Evolutionary conservation across 2,888 invertebrate genomes (phyloP), one percentile per base, ranked within the genome.

Genomic region (Philaethria dido): DNA sequence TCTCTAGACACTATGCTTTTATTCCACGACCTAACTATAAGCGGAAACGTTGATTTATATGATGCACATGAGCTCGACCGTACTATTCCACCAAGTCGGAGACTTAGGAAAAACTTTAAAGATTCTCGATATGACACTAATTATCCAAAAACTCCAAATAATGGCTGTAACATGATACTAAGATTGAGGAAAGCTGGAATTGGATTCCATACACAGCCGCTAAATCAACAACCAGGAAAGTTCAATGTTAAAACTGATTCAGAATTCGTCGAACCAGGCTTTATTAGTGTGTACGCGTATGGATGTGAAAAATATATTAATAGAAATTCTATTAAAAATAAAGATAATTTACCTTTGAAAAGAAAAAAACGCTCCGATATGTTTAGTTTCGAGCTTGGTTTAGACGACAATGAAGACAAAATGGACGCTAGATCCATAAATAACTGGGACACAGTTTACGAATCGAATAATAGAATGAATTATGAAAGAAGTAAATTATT

Each of bases 251-350:
- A 96, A 82, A 96, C 96, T 0, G 96, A 96, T 78, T 96, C 97
- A 0, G 96, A 96, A 80, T 97, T 97, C 77, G 93, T 97, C 0
- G 97, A 97, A 76, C 97, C 97, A 0, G 96, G 97, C 14, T 97
- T 97, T 76, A 96, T 97, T 42, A 97, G 97, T 52, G 96, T 97
- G 0, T 97, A 97, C 78, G 97, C 97, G 0, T 97, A 97, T 73
- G 96, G 96, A 0, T 97, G 97, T 77, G 95, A 96, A 77, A 94
- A 90, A 69, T 93, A 93, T 67, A 87, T 93, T 1, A 92, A 92
- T 68, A 85, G 86, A 65, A 89, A 92, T 64, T 88, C 91, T 0
- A 76, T 86, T 18, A 82, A 86, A 62, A 88, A 89, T 72, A 91
- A 88, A 57, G 87, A 88, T 39, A 84, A 84, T 55, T 75, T 90